Percentiles rank a stretch among this genome's conserved stretches.
Conservation (phyloP, 2,113 vertebrate genomes). For the Cavia porcellus region DNA sequence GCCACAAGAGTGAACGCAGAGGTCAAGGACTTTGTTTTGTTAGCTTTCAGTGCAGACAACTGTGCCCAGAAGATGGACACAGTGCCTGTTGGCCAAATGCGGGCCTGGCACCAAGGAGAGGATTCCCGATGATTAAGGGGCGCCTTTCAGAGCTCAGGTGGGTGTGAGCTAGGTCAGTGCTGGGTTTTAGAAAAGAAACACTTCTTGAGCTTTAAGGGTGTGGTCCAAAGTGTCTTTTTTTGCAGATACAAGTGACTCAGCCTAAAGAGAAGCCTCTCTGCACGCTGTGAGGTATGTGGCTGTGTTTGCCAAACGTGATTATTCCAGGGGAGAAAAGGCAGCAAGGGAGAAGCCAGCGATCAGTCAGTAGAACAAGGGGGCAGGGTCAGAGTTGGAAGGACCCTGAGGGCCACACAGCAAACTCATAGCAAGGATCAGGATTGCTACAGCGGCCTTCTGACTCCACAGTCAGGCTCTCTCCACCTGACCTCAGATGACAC, state of each 20-base stretch:
- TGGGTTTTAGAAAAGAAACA: background rate
- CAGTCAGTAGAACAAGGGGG: background rate
- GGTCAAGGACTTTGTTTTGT: background rate
- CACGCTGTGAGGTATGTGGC: rapidly evolving
- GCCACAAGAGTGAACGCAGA: background rate
- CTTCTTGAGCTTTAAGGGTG: background rate
- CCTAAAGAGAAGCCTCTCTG: background rate
- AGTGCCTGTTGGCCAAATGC: background rate
- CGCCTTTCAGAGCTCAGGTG: background rate
- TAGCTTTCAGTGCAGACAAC: background rate
- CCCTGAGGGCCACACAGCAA: background rate
- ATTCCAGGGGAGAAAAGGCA: background rate
- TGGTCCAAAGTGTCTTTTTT: constrained; percentile 3
- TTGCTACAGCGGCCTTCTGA: background rate
- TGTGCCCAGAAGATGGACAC: background rate
- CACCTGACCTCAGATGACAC: background rate
- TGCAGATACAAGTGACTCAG: background rate
- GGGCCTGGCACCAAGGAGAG: background rate
- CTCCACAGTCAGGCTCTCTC: background rate
- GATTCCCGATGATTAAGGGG: background rate
- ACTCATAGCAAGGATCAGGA: background rate
- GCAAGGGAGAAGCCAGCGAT: background rate
- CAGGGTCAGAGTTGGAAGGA: background rate
- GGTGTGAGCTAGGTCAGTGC: background rate
- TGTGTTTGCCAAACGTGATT: rapidly evolving